These are phyloP conservation scores for Spheniscus humboldti DNA, from an alignment of 2,797 vertebrate species.

Conservation along the genomic window DNA sequence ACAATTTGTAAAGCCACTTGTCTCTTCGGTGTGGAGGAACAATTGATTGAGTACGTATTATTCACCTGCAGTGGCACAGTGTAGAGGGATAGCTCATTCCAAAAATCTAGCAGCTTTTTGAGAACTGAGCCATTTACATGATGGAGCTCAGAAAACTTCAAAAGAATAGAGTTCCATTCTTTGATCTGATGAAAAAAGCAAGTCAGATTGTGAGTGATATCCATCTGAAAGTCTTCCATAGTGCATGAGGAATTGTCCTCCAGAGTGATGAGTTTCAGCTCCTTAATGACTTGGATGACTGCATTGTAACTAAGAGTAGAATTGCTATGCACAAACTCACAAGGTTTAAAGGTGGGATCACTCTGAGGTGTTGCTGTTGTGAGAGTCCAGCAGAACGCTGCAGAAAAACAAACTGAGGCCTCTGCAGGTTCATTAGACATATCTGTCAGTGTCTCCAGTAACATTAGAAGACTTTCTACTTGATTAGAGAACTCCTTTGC, in stretches of 20 bases:
- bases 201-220: background rate
- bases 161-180: conserved; percentile 61
- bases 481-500: conserved; percentile 48
- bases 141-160: conserved; percentile 33
- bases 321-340: background rate
- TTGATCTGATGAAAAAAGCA: conserved; percentile 54
- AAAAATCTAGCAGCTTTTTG: conserved; percentile 43
- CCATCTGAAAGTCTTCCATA: background rate
- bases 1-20: conserved; percentile 17
- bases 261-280: conserved; percentile 34
- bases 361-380: background rate
- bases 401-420: conserved; percentile 35
- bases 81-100: conserved; percentile 37
- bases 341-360: background rate
- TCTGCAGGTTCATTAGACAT: background rate
- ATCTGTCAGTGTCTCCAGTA: background rate
- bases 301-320: conserved; percentile 3
- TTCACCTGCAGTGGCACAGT: background rate
- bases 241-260: background rate
- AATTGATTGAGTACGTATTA: background rate
- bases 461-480: conserved; percentile 15
- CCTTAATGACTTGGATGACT: background rate
- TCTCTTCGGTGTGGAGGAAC: conserved; percentile 4
- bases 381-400: conserved; percentile 43
- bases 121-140: background rate